A percentile compares a stretch with the other conserved stretches of the same genome.
Conservation (phyloP, 2,888 invertebrate species). For the Formica aserva region DNA sequence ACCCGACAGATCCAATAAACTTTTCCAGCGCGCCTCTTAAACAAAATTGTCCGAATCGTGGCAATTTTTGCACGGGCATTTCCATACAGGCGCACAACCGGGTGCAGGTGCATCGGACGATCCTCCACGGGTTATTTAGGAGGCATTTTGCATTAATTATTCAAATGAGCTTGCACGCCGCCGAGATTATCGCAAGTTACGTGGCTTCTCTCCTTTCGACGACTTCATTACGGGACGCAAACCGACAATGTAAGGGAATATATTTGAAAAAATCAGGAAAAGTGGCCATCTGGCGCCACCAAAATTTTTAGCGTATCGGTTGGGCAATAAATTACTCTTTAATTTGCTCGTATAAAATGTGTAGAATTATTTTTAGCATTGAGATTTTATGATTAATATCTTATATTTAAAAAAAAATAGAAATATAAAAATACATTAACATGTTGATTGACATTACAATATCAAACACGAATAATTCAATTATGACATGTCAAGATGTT, state of each 20-base stretch:
- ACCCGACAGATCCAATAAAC: slow-evolving; percentile 79
- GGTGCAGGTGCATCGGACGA: slow-evolving; percentile 82
- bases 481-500: neutral
- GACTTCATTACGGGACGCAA: slow-evolving; percentile 66
- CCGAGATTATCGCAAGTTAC: slow-evolving; percentile 83
- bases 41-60: slow-evolving; percentile 81
- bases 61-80: slow-evolving; percentile 77
- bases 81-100: slow-evolving; percentile 70
- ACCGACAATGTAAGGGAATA: slow-evolving; percentile 49
- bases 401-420: too few relatives aligned
- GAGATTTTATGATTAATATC: neutral
- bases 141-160: slow-evolving; percentile 85
- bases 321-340: slow-evolving; percentile 3
- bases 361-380: neutral
- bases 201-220: slow-evolving; percentile 71
- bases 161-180: slow-evolving; percentile 80
- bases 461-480: neutral
- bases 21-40: slow-evolving; percentile 75
- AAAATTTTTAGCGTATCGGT: neutral
- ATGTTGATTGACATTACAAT: neutral
- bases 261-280: slow-evolving; percentile 35
- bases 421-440: neutral
- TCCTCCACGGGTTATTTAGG: slow-evolving; percentile 82
- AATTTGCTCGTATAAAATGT: neutral
- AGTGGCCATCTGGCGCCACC: neutral